Percentiles rank a stretch among this genome's conserved stretches.
These are phyloP conservation scores for Cephus sareptanus DNA, from an alignment of 2,888 invertebrate species.

Conservation along the genomic window DNA sequence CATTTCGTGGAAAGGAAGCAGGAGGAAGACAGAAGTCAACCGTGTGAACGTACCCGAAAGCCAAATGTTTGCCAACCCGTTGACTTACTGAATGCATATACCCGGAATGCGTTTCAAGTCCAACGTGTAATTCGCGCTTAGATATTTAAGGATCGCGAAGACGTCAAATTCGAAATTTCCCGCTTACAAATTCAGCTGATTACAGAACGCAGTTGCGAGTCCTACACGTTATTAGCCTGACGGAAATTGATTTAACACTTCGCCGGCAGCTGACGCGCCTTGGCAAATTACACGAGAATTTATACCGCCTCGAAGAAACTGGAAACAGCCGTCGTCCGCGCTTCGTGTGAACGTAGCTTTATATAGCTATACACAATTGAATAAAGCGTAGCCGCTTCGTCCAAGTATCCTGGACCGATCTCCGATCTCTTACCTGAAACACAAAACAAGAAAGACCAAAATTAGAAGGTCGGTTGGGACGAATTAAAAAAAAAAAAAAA, in stretches of 20 bases:
- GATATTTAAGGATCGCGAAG: not conserved
- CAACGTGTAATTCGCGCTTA: not conserved
- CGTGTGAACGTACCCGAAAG: not conserved
- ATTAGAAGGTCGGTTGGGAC: conserved; percentile 1
- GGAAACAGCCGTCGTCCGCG: not conserved
- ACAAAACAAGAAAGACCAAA: conserved; percentile 15
- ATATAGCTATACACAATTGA: too few relatives aligned
- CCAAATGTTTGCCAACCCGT: not conserved
- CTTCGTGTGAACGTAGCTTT: not conserved
- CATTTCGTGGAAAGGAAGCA: not conserved
- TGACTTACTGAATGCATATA: not conserved
- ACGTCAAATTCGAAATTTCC: not conserved
- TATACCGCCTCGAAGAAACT: not conserved
- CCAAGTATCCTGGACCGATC: too few relatives aligned
- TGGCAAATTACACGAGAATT: not conserved
- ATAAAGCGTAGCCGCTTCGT: not conserved
- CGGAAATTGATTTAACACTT: conserved; percentile 60
- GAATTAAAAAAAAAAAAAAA: not conserved
- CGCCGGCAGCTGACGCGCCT: conserved; percentile 49
- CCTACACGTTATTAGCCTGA: conserved; percentile 18
- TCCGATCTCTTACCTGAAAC: conserved; percentile 42
- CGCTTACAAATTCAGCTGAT: conserved; percentile 43
- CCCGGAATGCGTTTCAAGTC: not conserved
- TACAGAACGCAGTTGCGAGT: conserved; percentile 53
- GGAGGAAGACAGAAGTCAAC: not conserved